A percentile compares a stretch with the other conserved stretches of the same genome.
phyloP scores from a whole-genome alignment of 2,113 vertebrate species.

The Oceanites oceanicus region DNA sequence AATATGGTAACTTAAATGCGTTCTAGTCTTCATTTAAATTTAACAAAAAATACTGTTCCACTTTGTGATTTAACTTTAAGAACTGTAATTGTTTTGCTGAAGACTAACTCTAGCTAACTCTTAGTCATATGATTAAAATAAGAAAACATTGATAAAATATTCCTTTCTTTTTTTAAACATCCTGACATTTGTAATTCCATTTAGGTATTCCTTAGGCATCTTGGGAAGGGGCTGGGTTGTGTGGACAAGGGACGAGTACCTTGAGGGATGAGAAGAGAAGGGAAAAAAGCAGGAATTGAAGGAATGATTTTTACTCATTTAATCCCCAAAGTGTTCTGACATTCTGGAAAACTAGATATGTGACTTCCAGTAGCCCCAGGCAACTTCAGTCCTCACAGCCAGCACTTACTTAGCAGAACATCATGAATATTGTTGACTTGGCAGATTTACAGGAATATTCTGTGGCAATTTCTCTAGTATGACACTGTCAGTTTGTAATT shows the following conservation, averaged over 20 bases:
- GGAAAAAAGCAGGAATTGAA: not conserved
- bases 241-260: not conserved
- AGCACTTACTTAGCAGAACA: not conserved
- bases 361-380: not conserved
- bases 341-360: slow-evolving; percentile 6
- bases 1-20: not conserved
- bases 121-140: not conserved
- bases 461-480: not conserved
- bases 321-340: slow-evolving; percentile 5
- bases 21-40: not conserved
- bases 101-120: not conserved
- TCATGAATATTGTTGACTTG: not conserved
- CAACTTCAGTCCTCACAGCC: not conserved
- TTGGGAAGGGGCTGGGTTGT: not conserved
- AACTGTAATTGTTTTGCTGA: not conserved
- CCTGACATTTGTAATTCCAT: not conserved
- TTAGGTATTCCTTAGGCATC: not conserved
- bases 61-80: not conserved
- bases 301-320: not conserved
- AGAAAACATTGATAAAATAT: not conserved
- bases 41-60: not conserved
- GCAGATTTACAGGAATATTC: slow-evolving; percentile 4
- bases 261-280: not conserved
- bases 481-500: not conserved
- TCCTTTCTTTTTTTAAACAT: not conserved